Conservation (phyloP, 2,113 vertebrate species). For the Amphiprion ocellaris region DNA sequence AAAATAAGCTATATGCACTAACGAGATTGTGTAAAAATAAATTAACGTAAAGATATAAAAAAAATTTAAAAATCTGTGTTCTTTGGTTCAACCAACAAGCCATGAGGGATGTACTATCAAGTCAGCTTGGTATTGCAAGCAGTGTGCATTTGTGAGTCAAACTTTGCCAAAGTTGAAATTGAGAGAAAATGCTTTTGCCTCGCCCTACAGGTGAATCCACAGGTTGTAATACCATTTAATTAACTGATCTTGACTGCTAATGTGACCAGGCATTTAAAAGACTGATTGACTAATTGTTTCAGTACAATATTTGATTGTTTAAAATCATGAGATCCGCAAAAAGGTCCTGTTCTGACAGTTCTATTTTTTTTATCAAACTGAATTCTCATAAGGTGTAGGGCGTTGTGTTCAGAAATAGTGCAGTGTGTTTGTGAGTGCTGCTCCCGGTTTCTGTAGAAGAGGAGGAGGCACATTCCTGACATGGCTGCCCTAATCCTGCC, state of each 20-base stretch:
- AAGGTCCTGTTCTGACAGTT: neutral
- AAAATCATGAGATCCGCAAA: neutral
- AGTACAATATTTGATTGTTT: neutral
- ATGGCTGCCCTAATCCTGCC: conserved; percentile 51
- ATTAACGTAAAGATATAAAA: neutral
- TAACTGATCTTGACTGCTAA: neutral
- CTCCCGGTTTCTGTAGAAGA: conserved; percentile 21
- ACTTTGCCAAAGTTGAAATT: conserved; percentile 11
- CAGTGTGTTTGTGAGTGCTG: neutral
- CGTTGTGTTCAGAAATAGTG: neutral
- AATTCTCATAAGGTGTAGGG: neutral
- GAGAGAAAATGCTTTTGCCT: neutral
- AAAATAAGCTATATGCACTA: neutral
- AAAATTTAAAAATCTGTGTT: too few species aligned
- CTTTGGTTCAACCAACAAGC: too few species aligned
- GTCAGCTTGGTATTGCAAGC: neutral
- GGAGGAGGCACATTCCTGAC: conserved; percentile 58
- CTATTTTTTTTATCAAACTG: too few species aligned
- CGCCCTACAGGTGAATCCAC: neutral
- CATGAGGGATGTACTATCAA: neutral
- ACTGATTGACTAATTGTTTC: neutral
- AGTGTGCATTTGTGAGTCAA: neutral
- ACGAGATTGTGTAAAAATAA: neutral
- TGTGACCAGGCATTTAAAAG: neutral
- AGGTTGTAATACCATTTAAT: neutral